Evolutionary conservation across 1,140 invertebrate genomes (phyloP).

Genomic region (Harlomillsia oculata): DNA sequence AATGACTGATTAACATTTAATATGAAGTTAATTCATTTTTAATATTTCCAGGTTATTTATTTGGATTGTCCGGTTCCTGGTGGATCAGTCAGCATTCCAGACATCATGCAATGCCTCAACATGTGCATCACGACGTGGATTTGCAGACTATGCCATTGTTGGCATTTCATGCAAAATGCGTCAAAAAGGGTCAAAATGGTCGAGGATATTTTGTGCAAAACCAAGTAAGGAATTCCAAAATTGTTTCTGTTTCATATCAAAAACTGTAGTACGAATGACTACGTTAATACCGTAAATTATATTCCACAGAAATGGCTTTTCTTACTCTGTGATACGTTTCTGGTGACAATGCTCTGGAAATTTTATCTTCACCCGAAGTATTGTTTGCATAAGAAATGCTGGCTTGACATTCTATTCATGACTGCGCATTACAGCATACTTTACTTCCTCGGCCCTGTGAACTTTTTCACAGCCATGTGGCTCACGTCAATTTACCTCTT

Average conservation of each 20-base stretch:
- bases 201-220: conserved; percentile 12
- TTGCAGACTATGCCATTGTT: conserved; percentile 10
- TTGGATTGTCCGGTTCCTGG: conserved; percentile 8
- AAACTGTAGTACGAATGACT: background rate
- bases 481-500: background rate
- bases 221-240: conserved; percentile 1
- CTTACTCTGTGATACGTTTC: background rate
- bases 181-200: conserved; percentile 1
- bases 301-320: conserved; percentile 12
- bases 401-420: conserved; percentile 8
- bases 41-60: background rate
- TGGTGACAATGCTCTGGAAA: background rate
- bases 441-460: background rate
- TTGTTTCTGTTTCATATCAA: background rate
- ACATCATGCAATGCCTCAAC: conserved; percentile 10
- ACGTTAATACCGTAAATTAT: background rate
- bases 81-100: conserved; percentile 1
- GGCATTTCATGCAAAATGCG: background rate
- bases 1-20: no score
- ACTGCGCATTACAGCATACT: background rate
- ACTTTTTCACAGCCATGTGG: background rate
- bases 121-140: conserved; percentile 7
- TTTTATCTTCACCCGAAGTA: conserved; percentile 2
- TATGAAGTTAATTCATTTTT: background rate
- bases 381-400: background rate